Conservation (phyloP, 53 echinoderm and acorn worm species). For the Stichopus horrens region DNA sequence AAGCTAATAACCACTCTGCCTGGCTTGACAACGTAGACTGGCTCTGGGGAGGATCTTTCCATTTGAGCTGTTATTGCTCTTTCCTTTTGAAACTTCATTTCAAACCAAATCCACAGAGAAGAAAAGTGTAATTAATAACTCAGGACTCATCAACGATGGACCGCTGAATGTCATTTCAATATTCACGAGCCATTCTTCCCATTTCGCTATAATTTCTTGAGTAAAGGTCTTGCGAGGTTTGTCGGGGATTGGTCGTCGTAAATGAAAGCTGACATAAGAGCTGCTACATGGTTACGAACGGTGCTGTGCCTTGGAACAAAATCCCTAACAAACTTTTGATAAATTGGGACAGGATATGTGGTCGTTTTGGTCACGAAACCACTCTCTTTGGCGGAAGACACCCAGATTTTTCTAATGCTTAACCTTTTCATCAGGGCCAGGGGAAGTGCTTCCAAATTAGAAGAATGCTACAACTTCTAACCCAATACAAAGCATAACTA, state of each 20-base stretch:
- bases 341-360: too few relatives aligned
- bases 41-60: not conserved
- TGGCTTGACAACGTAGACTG: not conserved
- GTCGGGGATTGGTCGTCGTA: not conserved
- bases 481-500: too few relatives aligned
- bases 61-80: too few relatives aligned
- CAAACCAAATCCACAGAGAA: not conserved
- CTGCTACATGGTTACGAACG: not conserved
- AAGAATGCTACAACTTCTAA: too few relatives aligned
- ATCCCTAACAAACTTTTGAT: too few relatives aligned
- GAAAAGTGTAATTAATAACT: not conserved
- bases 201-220: not conserved
- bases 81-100: too few relatives aligned
- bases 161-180: not conserved
- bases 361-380: too few relatives aligned
- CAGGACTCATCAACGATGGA: not conserved
- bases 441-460: too few relatives aligned
- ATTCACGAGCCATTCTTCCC: not conserved
- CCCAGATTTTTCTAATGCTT: too few relatives aligned
- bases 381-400: too few relatives aligned
- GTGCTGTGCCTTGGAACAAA: not conserved
- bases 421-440: too few relatives aligned
- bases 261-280: not conserved
- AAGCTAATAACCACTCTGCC: not conserved
- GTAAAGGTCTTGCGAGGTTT: not conserved